Evolutionary conservation across 2,113 vertebrate species (phyloP), one percentile per base, ranked within the genome.

Genomic region (Aspiorhynchus laticeps): DNA sequence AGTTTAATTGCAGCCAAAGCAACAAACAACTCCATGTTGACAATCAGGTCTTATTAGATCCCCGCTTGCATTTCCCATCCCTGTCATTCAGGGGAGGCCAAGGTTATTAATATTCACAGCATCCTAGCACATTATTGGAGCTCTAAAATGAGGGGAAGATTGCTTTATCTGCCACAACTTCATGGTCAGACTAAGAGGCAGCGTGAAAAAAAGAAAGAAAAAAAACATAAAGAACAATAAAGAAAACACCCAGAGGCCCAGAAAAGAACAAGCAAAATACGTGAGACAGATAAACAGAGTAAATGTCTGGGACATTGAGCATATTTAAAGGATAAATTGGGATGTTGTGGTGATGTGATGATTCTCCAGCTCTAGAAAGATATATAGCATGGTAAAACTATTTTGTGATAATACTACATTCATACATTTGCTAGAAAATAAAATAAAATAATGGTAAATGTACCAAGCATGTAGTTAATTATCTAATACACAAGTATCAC

Each of bases 21-120:
- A 90, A 90, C 87, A 91, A 89, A 77, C 90, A 88, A 73, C 28
- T 9, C 81, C 89, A 46, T 85, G 86, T 51, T 92, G 90, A 92
- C 85, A 91, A 91, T 90, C 89, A 91, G 91, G 89, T 83, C 85
- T 87, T 87, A 91, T 92, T 93, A 92, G 94, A 92, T 88, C 90
- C 90, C 90, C 85, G 80, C 77, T 73, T 76, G 74, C 84, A 84
- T 90, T 94, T 94, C 91, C 88, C 86, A 79, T 92, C 92, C 87
- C 90, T 87, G 91, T 86, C 84, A 90, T 76, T 88, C 86, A 89
- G 33, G 51, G 85, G 28, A 56, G 82, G 86, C 88, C 83, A 90
- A 88, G 78, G 69, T 73, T 92, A 92, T 94, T 91, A 91, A 91
- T 94, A 94, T 92, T 91, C 89, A 90, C 77, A 90, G 88, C 12